Base-by-base conservation (phyloP, 2,113 vertebrate genomes). In the Vimba vimba region DNA sequence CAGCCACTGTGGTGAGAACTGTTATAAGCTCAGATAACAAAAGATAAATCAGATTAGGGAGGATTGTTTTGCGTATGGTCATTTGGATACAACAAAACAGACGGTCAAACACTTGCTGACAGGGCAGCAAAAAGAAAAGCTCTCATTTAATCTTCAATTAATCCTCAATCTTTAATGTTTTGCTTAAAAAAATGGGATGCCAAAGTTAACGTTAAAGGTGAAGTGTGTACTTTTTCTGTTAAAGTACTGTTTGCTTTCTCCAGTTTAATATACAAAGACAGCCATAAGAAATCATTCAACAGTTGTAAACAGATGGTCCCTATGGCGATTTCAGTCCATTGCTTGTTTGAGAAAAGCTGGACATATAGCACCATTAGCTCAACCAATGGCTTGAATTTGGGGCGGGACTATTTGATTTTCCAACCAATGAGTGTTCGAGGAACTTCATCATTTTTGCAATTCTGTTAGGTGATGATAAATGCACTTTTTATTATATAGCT, bases 1-100 rank as follows among this genome's bases (percentile, higher is more conserved):
- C 82, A 27, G 68, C 50, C 82, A 77, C 19, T 82, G 85, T 73
- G 27, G 47, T 39, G 50, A 57, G 66, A 69, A 57, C 66, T 9
- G 23, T 77, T 84, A 50, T 81, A 84, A 82, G 78, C 47, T 62
- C 45, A 71, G 50, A 85, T 77, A 89, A 86, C 71, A 84, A 68
- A 78, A 76, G 81, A 86, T 83, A 84, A 76, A 86, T 86, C 66
- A 30, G 79, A 79, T 85, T 55, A 84, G 52, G 19, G 43, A 64
- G 55, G 64, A 45, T 52, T 84, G 52, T 73, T 71, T 57, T 21
- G 39, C 4, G 25, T 80, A 60, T 57, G 62, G 79, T 82, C 79
- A 82, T 52, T 82, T 68, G 25, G 45, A 55, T 62, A 66, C 25
- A 11, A 33, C 47, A 7, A 55, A 83, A 57, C 81, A 83, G 81